Percentiles rank a stretch among this genome's conserved stretches.
Conservation (phyloP, 1,140 invertebrate genomes). For the Theocolax elegans region DNA sequence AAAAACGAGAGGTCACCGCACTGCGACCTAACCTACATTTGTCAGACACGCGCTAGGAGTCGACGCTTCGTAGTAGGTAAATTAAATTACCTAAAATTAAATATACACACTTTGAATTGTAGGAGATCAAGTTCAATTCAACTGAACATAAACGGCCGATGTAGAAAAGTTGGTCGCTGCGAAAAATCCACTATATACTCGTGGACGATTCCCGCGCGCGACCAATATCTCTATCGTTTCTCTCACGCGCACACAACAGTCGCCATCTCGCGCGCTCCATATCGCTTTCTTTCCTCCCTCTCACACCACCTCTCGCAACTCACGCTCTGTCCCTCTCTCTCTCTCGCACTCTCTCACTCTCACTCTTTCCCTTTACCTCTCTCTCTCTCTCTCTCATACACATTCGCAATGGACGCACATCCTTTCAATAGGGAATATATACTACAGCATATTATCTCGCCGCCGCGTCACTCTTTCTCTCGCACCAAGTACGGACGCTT, state of each 20-base stretch:
- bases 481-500: no score
- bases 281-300: no score
- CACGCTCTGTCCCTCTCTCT: slow-evolving; percentile 1
- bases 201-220: slow-evolving; percentile 53
- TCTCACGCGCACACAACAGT: slow-evolving; percentile 47
- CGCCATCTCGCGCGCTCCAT: slow-evolving; percentile 22
- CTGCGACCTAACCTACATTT: slow-evolving; percentile 59
- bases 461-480: slow-evolving; percentile 31
- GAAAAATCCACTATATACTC: no score
- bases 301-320: not conserved
- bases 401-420: no score
- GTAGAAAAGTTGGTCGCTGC: no score
- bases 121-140: no score
- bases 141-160: no score
- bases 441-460: not conserved
- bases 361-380: not conserved
- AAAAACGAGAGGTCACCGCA: slow-evolving; percentile 50
- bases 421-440: not conserved
- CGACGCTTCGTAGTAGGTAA: no score
- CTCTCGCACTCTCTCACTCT: slow-evolving; percentile 21
- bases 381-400: not conserved
- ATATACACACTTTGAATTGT: no score
- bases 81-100: no score
- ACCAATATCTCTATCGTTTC: slow-evolving; percentile 55
- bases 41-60: no score